phyloP scores from a whole-genome alignment of 2,113 vertebrate genomes.

The Ptyas mucosa region DNA sequence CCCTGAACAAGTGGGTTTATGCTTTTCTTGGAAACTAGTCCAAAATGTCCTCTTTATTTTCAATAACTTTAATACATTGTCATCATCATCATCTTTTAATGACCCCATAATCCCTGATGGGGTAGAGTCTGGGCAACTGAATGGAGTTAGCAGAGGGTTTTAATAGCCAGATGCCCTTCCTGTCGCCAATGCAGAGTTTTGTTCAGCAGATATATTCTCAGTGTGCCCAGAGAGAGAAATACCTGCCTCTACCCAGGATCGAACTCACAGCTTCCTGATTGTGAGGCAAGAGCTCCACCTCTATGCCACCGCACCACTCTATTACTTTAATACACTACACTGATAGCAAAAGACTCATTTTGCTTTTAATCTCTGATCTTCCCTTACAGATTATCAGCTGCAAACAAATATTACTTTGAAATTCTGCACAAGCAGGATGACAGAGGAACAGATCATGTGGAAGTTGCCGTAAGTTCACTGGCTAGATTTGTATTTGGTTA shows the following conservation, averaged over 20 bases:
- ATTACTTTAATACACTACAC: constrained; percentile 12
- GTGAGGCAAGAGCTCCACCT: too few species aligned
- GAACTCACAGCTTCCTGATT: too few species aligned
- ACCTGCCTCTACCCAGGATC: too few species aligned
- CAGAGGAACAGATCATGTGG: constrained; percentile 86
- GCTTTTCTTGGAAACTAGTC: not conserved
- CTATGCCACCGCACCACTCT: too few species aligned
- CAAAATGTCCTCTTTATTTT: not conserved
- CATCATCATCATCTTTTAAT: too few species aligned
- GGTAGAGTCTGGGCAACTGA: too few species aligned
- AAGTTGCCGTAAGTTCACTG: constrained; percentile 80
- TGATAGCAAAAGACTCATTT: not conserved
- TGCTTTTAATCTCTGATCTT: not conserved
- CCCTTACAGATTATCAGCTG: constrained; percentile 72
- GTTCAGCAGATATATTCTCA: too few species aligned
- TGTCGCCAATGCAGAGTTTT: too few species aligned
- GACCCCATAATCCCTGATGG: too few species aligned
- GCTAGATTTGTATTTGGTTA: not conserved
- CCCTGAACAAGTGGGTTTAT: not conserved
- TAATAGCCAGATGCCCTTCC: too few species aligned
- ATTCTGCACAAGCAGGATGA: constrained; percentile 89
- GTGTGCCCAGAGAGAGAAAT: too few species aligned
- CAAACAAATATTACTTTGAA: constrained; percentile 88
- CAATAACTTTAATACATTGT: constrained; percentile 20
- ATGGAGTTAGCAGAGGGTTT: too few species aligned